Evolutionary conservation across 92 coral and sea anemone species (phyloP), one percentile per base, ranked within the genome.

Genomic region (Montipora capitata): DNA sequence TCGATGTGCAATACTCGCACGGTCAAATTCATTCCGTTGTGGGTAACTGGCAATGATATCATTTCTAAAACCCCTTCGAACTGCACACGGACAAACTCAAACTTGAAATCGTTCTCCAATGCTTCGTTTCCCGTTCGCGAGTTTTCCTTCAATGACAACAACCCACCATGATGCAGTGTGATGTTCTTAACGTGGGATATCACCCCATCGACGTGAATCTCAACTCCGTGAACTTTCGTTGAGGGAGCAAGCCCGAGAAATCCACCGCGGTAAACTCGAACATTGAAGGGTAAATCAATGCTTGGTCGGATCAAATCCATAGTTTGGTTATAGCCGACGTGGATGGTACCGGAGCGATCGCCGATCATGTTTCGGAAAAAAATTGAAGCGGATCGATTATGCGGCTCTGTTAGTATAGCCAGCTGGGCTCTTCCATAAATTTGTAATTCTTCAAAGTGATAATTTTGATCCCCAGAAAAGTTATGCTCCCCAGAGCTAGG

Each of bases 311-410:
- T 89, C 80, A 97, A 81, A 72, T 97, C 97, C 99, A 97, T 95
- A 3, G 95, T 91, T 75, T 97, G 99, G 82, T 92, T 94, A 43
- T 84, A 79, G 35, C 94, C 98, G 48, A 97, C 74, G 63, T 97
- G 99, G 20, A 97, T 89, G 16, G 98, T 97, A 15, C 99, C 96
- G 38, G 92, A 90, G 40, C 99, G 98, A 87, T 97, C 99, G 43
- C 99, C 99, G 83, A 97, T 97, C 99, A 97, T 97, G 77, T 95
- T 91, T 43, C 98, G 96, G 88, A 97, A 97, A 68, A 77, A 92
- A 83, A 97, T 82, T 83, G 98, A 87, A 7, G 99, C 98, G 58
- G 96, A 84, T 14, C 94, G 89, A 66, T 91, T 93, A 42, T 91
- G 90, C 9, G 97, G 98, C 76, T 87, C 70, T 10, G 98, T 92